These are phyloP conservation scores for Furcula furcula DNA, from an alignment of 2,888 invertebrate species.

Conservation along the genomic window DNA sequence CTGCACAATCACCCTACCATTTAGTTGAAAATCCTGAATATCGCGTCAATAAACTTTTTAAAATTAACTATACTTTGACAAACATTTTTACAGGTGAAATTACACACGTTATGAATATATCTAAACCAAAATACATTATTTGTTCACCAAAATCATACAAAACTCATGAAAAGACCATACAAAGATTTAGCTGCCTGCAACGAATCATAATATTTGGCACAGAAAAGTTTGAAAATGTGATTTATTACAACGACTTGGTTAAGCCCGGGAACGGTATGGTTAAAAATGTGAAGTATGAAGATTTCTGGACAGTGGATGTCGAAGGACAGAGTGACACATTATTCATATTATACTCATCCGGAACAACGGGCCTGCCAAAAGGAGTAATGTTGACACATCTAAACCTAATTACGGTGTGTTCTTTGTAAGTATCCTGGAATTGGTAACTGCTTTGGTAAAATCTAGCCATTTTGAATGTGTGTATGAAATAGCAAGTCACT, in stretches of 20 bases:
- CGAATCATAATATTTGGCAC: conserved; percentile 50
- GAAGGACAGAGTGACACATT: conserved; percentile 46
- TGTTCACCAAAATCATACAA: conserved; percentile 51
- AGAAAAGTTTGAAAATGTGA: conserved; percentile 26
- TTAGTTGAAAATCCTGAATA: too few species aligned
- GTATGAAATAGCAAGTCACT: too few species aligned
- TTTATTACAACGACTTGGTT: conserved; percentile 46
- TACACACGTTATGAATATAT: conserved; percentile 48
- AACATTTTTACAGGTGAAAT: conserved; percentile 59
- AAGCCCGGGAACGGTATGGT: conserved; percentile 25
- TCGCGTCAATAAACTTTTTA: too few species aligned
- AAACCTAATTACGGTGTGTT: conserved; percentile 40
- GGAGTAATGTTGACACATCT: conserved; percentile 62
- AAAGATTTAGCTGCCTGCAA: conserved; percentile 32
- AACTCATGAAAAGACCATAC: conserved; percentile 36
- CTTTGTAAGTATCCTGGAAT: conserved; percentile 40
- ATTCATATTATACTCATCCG: conserved; percentile 63
- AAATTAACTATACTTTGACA: too few species aligned
- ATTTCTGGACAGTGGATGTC: conserved; percentile 46
- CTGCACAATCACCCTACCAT: too few species aligned
- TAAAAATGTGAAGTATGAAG: conserved; percentile 40
- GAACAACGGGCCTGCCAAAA: conserved; percentile 66
- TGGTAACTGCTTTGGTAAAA: too few species aligned
- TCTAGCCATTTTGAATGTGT: too few species aligned
- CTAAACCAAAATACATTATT: conserved; percentile 54